phyloP scores from a whole-genome alignment of 2,888 invertebrate genomes.

The Andrena minutula region DNA sequence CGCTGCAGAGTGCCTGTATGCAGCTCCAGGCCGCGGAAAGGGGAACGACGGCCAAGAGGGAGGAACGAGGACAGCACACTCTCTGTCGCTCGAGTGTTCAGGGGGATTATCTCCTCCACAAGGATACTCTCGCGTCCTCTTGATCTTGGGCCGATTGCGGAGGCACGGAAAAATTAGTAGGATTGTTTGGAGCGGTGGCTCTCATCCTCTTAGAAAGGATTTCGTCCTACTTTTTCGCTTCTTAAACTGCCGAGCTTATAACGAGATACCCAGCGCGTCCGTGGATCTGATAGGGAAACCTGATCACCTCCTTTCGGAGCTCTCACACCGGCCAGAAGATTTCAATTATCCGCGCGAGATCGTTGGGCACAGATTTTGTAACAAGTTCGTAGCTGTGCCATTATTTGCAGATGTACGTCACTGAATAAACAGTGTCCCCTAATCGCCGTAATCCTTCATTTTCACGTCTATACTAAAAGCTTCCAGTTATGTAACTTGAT shows the following conservation, averaged over 20 bases:
- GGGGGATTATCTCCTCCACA: constrained; percentile 66
- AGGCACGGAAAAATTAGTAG: constrained; percentile 77
- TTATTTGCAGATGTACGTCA: not conserved
- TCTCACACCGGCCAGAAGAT: too few relatives aligned
- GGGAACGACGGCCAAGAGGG: constrained; percentile 5
- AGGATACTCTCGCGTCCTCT: constrained; percentile 61
- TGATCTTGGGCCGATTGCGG: constrained; percentile 66
- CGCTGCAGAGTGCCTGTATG: not conserved
- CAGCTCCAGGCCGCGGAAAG: not conserved
- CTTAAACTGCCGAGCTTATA: constrained; percentile 17
- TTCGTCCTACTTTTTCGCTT: constrained; percentile 43
- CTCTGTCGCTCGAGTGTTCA: constrained; percentile 64
- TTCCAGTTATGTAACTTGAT: not conserved
- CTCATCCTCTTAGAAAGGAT: constrained; percentile 74
- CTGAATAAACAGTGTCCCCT: not conserved
- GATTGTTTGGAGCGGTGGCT: constrained; percentile 77
- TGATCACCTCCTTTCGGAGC: not conserved
- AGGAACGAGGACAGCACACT: constrained; percentile 51
- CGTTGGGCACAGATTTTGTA: too few relatives aligned
- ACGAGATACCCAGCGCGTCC: constrained; percentile 11
- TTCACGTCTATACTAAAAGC: not conserved
- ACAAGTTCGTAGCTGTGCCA: too few relatives aligned
- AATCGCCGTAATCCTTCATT: not conserved
- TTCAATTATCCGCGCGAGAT: too few relatives aligned
- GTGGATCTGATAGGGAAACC: constrained; percentile 2